Evolutionary conservation across 2,797 vertebrate species (phyloP), one percentile per base, ranked within the genome.

Genomic region (Lithobates sylvaticus): DNA sequence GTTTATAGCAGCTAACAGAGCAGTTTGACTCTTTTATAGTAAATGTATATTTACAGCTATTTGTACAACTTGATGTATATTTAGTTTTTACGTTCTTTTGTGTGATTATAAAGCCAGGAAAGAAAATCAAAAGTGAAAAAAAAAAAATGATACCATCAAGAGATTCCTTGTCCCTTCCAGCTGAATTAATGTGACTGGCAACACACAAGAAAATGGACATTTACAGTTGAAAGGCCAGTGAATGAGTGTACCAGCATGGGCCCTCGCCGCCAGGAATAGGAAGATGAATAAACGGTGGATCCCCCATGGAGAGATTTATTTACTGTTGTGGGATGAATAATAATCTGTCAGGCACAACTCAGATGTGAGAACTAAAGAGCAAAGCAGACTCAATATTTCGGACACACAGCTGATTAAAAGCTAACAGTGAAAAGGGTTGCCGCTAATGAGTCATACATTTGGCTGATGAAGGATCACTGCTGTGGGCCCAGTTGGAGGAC

Each of bases 141-240:
- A 90, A 90, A 50, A 61, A 85, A 85, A 29, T 90, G 91, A 82
- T 67, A 21, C 86, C 91, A 88, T 92, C 90, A 91, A 88, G 83
- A 89, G 78, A 1, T 1, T 89, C 92, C 65, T 29, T 78, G 86
- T 89, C 64, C 89, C 78, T 89, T 92, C 79, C 79, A 76, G 85
- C 90, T 88, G 84, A 93, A 93, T 92, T 89, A 93, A 84, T 47
- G 76, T 76, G 89, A 71, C 72, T 76, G 88, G 90, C 90, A 88
- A 88, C 89, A 90, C 54, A 73, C 61, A 90, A 93, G 90, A 93
- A 92, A 91, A 91, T 90, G 92, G 88, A 90, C 91, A 92, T 91
- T 93, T 94, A 91, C 92, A 92, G 84, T 68, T 89, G 90, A 93
- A 92, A 90, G 83, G 79, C 90, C 89, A 89, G 83, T 88, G 89